A percentile compares a stretch with the other conserved stretches of the same genome.
Evolutionary conservation across 2,797 vertebrate genomes (phyloP).

Genomic region (Sardinella longiceps): DNA sequence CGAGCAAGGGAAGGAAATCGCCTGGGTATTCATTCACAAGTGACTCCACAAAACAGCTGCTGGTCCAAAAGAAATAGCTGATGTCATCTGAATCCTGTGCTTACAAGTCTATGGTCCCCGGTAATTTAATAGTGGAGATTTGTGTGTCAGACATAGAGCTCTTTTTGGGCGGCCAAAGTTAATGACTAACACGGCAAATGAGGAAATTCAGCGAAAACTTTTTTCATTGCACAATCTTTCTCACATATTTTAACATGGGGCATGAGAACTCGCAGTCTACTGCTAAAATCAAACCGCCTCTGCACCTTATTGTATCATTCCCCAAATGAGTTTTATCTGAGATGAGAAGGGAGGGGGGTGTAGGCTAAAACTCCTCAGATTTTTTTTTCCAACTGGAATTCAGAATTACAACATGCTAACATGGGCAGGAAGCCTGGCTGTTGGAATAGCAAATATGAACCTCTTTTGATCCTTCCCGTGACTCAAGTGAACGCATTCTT

Average conservation of each 20-base stretch:
- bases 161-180: slow-evolving; percentile 3
- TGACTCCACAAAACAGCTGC: slow-evolving; percentile 60
- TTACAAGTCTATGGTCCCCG: slow-evolving; percentile 16
- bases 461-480: slow-evolving; percentile 3
- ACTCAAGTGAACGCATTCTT: slow-evolving; percentile 6
- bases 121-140: slow-evolving; percentile 32
- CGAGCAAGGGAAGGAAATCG: slow-evolving; percentile 20
- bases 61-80: slow-evolving; percentile 61
- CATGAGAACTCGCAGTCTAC: background rate
- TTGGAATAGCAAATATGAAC: slow-evolving; percentile 55
- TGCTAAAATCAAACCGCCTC: background rate
- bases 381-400: background rate
- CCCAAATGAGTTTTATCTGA: background rate
- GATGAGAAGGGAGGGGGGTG: background rate
- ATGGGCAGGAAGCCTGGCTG: slow-evolving; percentile 53
- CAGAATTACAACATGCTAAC: slow-evolving; percentile 37
- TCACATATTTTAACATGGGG: background rate
- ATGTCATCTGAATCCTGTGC: slow-evolving; percentile 52
- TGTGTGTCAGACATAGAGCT: background rate
- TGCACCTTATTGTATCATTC: background rate
- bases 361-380: background rate
- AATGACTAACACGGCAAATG: background rate
- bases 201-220: background rate
- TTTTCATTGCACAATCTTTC: background rate
- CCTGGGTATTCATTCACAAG: slow-evolving; percentile 62